phyloP scores from a whole-genome alignment of 2,797 vertebrate genomes.

The Trachops cirrhosus region DNA sequence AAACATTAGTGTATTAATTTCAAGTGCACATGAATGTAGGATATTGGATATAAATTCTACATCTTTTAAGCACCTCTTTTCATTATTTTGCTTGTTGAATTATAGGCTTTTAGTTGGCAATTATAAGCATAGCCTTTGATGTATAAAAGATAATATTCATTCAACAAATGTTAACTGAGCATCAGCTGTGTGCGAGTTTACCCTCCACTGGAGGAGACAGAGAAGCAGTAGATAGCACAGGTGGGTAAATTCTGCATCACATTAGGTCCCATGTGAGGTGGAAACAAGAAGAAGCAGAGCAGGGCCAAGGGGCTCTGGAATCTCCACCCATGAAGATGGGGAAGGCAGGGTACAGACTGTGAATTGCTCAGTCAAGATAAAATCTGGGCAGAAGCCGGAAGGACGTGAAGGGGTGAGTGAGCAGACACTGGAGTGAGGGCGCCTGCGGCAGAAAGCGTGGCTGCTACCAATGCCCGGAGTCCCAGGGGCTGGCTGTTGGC shows the following conservation, averaged over 20 bases:
- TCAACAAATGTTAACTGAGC: not conserved
- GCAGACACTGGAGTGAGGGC: not conserved
- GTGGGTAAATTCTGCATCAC: not conserved
- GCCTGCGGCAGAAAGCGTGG: not conserved
- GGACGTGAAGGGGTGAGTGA: not conserved
- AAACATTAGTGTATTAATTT: not conserved
- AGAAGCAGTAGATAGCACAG: not conserved
- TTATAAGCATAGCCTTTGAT: not conserved
- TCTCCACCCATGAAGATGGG: not conserved
- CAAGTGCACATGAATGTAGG: not conserved
- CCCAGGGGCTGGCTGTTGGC: accelerated
- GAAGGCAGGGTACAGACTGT: not conserved
- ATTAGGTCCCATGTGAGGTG: accelerated
- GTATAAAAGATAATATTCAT: not conserved
- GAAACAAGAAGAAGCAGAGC: not conserved
- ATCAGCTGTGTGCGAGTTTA: not conserved
- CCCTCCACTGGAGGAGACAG: not conserved
- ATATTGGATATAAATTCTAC: not conserved
- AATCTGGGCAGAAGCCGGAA: not conserved
- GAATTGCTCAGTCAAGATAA: not conserved
- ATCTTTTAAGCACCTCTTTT: not conserved
- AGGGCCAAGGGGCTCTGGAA: not conserved
- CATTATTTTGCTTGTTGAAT: not conserved
- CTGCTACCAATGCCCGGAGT: not conserved
- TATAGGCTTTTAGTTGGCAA: not conserved